Evolutionary conservation across 2,888 invertebrate genomes (phyloP), one percentile per base, ranked within the genome.

Genomic region (Phania funesta): DNA sequence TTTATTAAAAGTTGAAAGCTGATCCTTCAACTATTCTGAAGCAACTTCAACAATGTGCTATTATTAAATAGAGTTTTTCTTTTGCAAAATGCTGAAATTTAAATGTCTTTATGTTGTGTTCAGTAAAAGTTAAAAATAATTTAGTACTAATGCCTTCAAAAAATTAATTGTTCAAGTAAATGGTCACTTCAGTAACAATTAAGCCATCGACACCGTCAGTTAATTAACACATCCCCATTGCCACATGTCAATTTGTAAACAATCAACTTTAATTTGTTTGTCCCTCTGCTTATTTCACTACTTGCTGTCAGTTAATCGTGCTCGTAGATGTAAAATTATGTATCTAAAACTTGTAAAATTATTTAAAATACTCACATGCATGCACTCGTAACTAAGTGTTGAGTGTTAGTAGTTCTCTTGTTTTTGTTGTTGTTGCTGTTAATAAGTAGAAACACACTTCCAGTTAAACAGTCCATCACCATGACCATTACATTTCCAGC

Each of bases 151-250:
- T 13, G 4, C n/a, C n/a, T 38, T 38, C 3, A 38, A 13, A 13
- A 1, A 38, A 38, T n/a, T 38, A 38, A n/a, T 2, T 38, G 4
- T 2, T n/a, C n/a, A n/a, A n/a, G n/a, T 3, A 68, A 38, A 29
- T 71, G 64, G 78, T 20, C 70, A 75, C 70, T 70, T 41, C 48
- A 38, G 8, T 9, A 29, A 52, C 67, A 83, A 84, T 80, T 80
- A 83, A 82, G 65, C 26, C 67, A 81, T 56, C 60, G 74, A 77
- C 77, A 82, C 64, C 82, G 82, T 78, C 68, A 70, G 76, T 83
- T 81, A 84, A 84, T 84, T 84, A 84, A 84, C 50, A 71, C 84
- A 83, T 83, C 82, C 80, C 84, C 76, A 78, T 76, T 70, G 76
- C 38, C 76, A 24, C 79, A 70, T 84, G 77, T 78, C 82, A 83